phyloP scores from a whole-genome alignment of 2,888 invertebrate genomes.

The Frankliniella intonsa region DNA sequence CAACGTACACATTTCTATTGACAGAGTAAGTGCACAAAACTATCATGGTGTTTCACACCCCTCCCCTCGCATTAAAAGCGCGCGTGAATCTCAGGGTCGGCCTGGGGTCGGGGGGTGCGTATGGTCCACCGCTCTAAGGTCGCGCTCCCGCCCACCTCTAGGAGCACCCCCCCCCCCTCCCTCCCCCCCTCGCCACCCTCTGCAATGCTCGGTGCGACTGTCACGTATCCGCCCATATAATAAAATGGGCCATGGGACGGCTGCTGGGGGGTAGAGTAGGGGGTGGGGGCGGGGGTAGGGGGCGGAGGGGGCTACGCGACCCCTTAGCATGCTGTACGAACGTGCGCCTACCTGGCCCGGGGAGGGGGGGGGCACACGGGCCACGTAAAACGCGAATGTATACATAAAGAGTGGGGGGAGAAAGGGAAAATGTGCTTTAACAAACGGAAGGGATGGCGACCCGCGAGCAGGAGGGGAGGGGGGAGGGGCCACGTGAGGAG shows the following conservation, averaged over 20 bases:
- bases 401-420: constrained; percentile 9
- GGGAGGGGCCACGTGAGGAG: background rate
- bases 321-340: background rate
- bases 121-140: too few relatives aligned
- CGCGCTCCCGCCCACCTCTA: background rate
- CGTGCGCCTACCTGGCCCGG: background rate
- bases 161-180: background rate
- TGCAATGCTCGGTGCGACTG: background rate
- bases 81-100: too few relatives aligned
- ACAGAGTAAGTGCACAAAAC: too few relatives aligned
- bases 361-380: background rate
- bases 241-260: background rate
- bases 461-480: background rate
- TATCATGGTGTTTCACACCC: too few relatives aligned
- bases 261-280: too few relatives aligned
- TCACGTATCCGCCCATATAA: constrained; percentile 24
- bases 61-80: too few relatives aligned
- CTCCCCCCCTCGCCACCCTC: background rate
- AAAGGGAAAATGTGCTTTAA: constrained; percentile 20
- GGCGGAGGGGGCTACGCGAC: background rate
- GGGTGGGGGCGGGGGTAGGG: background rate
- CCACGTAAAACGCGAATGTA: constrained; percentile 20
- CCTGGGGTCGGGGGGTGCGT: too few relatives aligned
- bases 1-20: too few relatives aligned
- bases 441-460: constrained; percentile 7